Evolutionary conservation across 2,888 invertebrate species (phyloP).

Genomic region (Diarsia dahlii): DNA sequence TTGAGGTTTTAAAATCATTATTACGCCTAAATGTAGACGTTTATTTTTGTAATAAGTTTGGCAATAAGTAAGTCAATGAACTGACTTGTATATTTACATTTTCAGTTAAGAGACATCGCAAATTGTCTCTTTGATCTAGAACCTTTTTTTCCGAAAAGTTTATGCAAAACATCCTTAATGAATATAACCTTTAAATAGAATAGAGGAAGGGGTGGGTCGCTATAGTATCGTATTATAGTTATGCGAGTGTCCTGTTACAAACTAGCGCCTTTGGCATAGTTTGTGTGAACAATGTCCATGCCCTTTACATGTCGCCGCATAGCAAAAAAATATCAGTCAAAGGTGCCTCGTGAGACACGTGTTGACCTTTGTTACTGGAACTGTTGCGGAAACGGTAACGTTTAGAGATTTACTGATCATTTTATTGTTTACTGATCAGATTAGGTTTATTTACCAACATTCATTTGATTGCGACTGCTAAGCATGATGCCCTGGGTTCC

Average conservation of each 20-base stretch:
- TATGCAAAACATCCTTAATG: background rate
- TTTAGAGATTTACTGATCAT: background rate
- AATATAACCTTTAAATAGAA: background rate
- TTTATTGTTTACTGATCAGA: background rate
- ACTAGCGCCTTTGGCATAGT: slow-evolving; percentile 39
- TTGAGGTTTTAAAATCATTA: background rate
- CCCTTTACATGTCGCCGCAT: background rate
- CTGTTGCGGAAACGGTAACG: no score
- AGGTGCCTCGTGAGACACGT: background rate
- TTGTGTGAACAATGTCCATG: slow-evolving; percentile 22
- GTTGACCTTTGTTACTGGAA: no score
- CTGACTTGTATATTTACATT: background rate
- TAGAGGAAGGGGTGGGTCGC: no score
- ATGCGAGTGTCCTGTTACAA: background rate
- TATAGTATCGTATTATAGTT: background rate
- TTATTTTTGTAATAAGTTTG: background rate
- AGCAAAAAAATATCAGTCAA: slow-evolving; percentile 1
- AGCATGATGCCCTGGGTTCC: no score
- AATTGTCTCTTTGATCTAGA: background rate
- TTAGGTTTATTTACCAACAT: no score
- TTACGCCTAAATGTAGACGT: background rate
- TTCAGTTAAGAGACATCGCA: background rate
- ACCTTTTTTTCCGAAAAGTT: background rate
- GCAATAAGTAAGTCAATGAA: background rate
- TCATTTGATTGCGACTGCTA: no score